Conservation (phyloP, 1,140 invertebrate genomes). For the Drosophila insularis region DNA sequence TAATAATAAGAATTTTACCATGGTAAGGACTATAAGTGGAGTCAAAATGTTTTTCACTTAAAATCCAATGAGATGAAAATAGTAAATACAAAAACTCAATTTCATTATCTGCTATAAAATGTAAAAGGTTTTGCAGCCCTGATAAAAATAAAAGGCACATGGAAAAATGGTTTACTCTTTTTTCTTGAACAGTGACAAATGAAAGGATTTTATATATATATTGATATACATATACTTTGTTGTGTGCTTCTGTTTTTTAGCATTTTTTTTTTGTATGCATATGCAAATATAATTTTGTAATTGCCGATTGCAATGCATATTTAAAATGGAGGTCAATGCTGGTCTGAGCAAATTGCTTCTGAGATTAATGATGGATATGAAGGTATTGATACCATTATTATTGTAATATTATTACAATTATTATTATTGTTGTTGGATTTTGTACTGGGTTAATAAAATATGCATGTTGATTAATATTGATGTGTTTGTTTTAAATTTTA, state of each 20-base stretch:
- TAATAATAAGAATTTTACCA: no score
- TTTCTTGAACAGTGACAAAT: constrained; percentile 38
- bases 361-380: constrained; percentile 52
- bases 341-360: constrained; percentile 40
- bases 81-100: no score
- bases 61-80: no score
- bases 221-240: constrained; percentile 14
- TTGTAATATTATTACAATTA: constrained; percentile 21
- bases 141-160: constrained; percentile 5
- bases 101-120: no score
- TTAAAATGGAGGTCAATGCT: constrained; percentile 55
- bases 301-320: constrained; percentile 53
- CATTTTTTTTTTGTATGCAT: constrained; percentile 16
- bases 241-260: not conserved
- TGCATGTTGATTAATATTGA: constrained; percentile 49
- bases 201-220: constrained; percentile 47
- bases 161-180: not conserved
- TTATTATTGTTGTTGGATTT: constrained; percentile 30
- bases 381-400: constrained; percentile 10
- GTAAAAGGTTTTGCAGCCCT: not conserved
- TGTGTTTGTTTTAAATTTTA: constrained; percentile 8
- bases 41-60: no score
- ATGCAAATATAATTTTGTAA: constrained; percentile 56
- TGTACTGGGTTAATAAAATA: constrained; percentile 42
- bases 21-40: no score